Evolutionary conservation across 2,113 vertebrate species (phyloP), one percentile per base, ranked within the genome.

Genomic region (Perognathus longimembris): DNA sequence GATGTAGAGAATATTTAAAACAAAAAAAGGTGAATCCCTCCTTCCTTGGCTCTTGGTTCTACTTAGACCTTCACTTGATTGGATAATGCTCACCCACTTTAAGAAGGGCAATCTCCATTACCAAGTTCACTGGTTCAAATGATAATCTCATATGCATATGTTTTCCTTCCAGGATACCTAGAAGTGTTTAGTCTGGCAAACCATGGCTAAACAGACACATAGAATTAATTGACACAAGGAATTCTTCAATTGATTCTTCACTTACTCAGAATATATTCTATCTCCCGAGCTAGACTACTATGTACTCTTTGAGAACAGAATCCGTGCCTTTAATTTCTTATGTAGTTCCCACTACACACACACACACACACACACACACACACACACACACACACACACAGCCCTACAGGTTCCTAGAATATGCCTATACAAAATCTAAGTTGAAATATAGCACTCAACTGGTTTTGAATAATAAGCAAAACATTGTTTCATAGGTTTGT

Each of bases 401-500:
- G n/a, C n/a, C n/a, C n/a, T n/a, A n/a, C n/a, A 45, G 45, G 45
- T 34, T 26, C 4, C 18, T 91, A 61, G 28, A 45, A 84, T 70
- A 94, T 36, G 10, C 18, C 2, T 81, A n/a, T 69, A 57, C 34
- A 83, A 61, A 83, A 71, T 54, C 78, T 45, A 28, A 80, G 38
- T 59, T 64, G 15, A 93, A 93, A 57, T 40, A 22, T 20, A 30
- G 1, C 1, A 70, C 22, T 64, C 54, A 69, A 45, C 10, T 71
- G 4, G 4, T 38, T 22, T 83, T 61, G 14, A 83, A 90, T 18
- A 93, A 80, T 30, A 82, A 91, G 76, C n/a, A 79, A 84, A 36
- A 90, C 88, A 82, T 71, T 71, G 26, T 84, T 85, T 91, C n/a
- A 70, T 79, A 36, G 78, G 42, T 85, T 70, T 92, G 22, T 90